These are phyloP conservation scores for Meliscaeva auricollis DNA, from an alignment of 2,888 invertebrate genomes.

Conservation along the genomic window DNA sequence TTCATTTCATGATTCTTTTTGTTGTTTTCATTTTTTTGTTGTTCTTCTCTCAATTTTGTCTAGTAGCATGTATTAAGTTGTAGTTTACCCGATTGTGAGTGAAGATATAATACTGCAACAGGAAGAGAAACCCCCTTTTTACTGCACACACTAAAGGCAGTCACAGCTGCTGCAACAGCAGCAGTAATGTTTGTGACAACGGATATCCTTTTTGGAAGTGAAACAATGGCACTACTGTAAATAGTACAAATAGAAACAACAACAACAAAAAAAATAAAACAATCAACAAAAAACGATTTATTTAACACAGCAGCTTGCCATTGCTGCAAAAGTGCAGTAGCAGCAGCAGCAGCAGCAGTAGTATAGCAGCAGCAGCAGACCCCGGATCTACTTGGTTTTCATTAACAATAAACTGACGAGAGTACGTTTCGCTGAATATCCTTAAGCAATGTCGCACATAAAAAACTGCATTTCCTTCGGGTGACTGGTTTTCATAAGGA, in stretches of 20 bases:
- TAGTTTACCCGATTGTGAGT: constrained; percentile 34
- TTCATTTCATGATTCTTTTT: constrained; percentile 1
- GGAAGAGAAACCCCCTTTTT: constrained; percentile 58
- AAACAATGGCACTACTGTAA: constrained; percentile 56
- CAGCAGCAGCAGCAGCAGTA: not conserved
- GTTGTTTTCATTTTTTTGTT: not conserved
- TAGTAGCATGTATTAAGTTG: constrained; percentile 35
- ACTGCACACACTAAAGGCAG: constrained; percentile 68
- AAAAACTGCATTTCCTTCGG: constrained; percentile 70
- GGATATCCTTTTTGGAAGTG: constrained; percentile 70
- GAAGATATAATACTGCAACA: constrained; percentile 34
- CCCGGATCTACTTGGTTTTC: constrained; percentile 68
- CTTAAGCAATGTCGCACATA: constrained; percentile 69
- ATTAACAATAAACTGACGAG: constrained; percentile 70
- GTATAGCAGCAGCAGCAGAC: constrained; percentile 26
- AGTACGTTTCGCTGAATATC: constrained; percentile 66
- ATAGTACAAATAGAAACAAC: constrained; percentile 9
- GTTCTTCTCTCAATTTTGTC: constrained; percentile 13
- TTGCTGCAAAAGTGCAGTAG: constrained; percentile 45
- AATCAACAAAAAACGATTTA: constrained; percentile 44
- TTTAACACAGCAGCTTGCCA: constrained; percentile 69
- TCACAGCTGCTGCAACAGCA: constrained; percentile 68
- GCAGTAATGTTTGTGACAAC: constrained; percentile 73
- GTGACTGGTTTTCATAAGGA: constrained; percentile 63
- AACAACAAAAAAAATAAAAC: constrained; percentile 13